Conservation (phyloP, 92 coral and sea anemone genomes). For the Scolanthus callimorphus region DNA sequence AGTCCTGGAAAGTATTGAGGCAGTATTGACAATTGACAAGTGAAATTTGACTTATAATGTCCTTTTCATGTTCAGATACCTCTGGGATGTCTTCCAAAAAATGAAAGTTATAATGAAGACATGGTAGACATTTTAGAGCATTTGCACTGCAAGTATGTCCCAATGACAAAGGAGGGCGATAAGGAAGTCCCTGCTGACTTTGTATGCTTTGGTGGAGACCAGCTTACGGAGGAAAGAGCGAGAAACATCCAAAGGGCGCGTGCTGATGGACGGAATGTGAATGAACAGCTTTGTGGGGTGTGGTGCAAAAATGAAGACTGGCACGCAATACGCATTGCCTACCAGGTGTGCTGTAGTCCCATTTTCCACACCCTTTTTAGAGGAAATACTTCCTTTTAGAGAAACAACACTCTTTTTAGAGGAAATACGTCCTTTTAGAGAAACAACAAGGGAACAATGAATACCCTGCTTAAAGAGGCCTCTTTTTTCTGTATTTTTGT, state of each 20-base stretch:
- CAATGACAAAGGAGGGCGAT: conserved; percentile 18
- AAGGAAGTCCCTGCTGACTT: conserved; percentile 18
- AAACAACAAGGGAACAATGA: no score
- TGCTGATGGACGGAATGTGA: conserved; percentile 22
- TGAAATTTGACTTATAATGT: no score
- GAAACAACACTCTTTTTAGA: no score
- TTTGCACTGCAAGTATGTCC: conserved; percentile 42
- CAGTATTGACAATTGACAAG: no score
- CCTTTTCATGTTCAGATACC: no score
- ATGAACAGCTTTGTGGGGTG: conserved; percentile 36
- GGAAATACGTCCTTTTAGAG: no score
- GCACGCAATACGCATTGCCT: conserved; percentile 65
- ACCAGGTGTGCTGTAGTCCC: conserved; percentile 18
- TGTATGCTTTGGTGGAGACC: conserved; percentile 54
- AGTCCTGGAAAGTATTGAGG: no score
- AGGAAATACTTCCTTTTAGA: no score
- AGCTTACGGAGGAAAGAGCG: conserved; percentile 60
- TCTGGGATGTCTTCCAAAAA: conserved; percentile 50
- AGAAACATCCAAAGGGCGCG: conserved; percentile 58
- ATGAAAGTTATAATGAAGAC: conserved; percentile 52
- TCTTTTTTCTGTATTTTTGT: no score
- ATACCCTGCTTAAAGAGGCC: no score
- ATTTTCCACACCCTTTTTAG: no score
- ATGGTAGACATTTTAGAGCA: conserved; percentile 55
- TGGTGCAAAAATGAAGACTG: conserved; percentile 76